Percentiles rank a stretch among this genome's conserved stretches.
phyloP scores from a whole-genome alignment of 1,140 invertebrate species.

The Thereuonema tuberculata region DNA sequence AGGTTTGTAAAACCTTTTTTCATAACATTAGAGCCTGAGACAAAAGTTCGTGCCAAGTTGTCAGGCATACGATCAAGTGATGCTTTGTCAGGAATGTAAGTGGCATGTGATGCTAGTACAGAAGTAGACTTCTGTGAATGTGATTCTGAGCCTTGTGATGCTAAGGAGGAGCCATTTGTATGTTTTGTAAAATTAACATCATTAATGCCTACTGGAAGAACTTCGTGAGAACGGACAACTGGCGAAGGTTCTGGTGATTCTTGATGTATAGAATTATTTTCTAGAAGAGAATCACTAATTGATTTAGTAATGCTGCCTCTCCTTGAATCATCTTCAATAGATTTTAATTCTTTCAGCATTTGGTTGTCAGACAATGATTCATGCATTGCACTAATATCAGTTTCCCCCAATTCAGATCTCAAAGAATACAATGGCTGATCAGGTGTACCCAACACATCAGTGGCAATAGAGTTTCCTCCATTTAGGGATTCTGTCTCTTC shows the following conservation, averaged over 20 bases:
- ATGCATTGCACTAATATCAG: too few species aligned
- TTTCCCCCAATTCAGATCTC: too few species aligned
- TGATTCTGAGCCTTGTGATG: too few species aligned
- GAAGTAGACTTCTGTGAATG: too few species aligned
- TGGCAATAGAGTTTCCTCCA: background rate
- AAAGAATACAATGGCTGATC: too few species aligned
- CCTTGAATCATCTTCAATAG: background rate
- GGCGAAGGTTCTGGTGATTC: background rate
- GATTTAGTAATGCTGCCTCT: constrained; percentile 20
- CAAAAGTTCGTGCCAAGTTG: background rate
- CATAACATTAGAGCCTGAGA: constrained; percentile 30
- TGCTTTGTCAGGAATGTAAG: too few species aligned
- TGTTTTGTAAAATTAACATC: too few species aligned
- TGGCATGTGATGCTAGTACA: too few species aligned
- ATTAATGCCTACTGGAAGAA: too few species aligned
- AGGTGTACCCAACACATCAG: background rate
- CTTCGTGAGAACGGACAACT: background rate
- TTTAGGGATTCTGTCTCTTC: background rate
- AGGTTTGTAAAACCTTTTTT: constrained; percentile 61
- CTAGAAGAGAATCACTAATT: constrained; percentile 20
- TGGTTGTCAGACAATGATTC: background rate
- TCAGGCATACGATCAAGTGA: background rate
- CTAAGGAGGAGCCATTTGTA: too few species aligned
- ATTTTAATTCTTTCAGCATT: background rate
- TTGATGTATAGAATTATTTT: background rate